A percentile compares a stretch with the other conserved stretches of the same genome.
Conservation (phyloP, 1,140 invertebrate species). For the Papilio aristodemus region DNA sequence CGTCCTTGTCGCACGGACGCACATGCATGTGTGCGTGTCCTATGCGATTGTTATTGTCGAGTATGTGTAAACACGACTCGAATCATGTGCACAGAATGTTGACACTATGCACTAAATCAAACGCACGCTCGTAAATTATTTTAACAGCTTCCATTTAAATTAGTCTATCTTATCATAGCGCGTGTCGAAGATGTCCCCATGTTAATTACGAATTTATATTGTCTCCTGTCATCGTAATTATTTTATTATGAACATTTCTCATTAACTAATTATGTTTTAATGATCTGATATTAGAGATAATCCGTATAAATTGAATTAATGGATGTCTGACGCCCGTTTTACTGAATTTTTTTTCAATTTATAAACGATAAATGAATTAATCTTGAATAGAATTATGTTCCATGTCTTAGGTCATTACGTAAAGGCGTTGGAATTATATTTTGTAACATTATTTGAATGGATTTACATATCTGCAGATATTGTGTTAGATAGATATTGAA, state of each 20-base stretch:
- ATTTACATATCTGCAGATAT: no score
- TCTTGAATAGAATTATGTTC: neutral
- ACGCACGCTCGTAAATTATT: constrained; percentile 30
- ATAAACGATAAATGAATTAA: neutral
- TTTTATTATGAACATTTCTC: neutral
- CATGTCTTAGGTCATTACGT: neutral
- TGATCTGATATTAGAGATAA: constrained; percentile 13
- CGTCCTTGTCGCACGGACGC: constrained; percentile 44
- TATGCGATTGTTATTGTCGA: constrained; percentile 51
- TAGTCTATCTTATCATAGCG: constrained; percentile 23
- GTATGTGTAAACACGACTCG: constrained; percentile 53
- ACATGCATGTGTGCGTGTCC: constrained; percentile 37
- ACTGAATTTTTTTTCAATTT: neutral
- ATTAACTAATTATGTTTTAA: constrained; percentile 6
- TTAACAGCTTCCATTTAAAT: constrained; percentile 33
- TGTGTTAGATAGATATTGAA: no score
- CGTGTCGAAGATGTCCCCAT: constrained; percentile 24
- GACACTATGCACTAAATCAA: constrained; percentile 36
- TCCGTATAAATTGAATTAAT: neutral
- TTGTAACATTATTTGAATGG: no score
- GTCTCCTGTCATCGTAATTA: neutral
- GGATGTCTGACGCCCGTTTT: neutral
- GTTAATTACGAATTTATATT: constrained; percentile 6
- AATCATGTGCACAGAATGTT: constrained; percentile 44
- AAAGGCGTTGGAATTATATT: neutral